Evolutionary conservation across 2,113 vertebrate species (phyloP).

Genomic region (Cyprinodon variegatus): DNA sequence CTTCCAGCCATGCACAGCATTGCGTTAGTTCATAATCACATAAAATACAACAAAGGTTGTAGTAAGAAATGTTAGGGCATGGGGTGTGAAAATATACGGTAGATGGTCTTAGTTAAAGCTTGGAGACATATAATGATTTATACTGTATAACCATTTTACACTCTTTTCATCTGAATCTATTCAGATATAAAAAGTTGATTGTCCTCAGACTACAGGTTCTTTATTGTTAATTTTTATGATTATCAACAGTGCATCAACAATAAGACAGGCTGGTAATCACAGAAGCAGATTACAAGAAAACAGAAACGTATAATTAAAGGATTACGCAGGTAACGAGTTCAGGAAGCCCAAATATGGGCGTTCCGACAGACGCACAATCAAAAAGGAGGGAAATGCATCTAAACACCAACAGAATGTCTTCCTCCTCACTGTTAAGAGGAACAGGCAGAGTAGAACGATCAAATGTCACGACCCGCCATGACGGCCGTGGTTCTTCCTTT

Average conservation of each 20-base stretch:
- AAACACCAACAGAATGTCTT: constrained; percentile 3
- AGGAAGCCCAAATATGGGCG: constrained; percentile 26
- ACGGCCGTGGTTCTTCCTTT: constrained; percentile 37
- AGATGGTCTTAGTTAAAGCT: too few relatives aligned
- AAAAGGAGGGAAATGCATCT: constrained; percentile 55
- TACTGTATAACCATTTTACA: too few relatives aligned
- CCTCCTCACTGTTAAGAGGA: constrained; percentile 24
- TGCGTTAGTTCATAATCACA: too few relatives aligned
- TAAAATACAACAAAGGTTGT: too few relatives aligned
- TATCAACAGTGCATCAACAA: background rate
- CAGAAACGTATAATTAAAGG: background rate
- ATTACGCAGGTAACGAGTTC: background rate
- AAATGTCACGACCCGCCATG: constrained; percentile 49
- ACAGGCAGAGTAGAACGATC: constrained; percentile 14
- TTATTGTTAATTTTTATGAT: background rate
- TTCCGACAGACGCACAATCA: background rate
- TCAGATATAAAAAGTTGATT: too few relatives aligned
- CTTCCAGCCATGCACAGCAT: background rate
- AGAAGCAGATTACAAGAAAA: constrained; percentile 4
- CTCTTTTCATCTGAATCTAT: too few relatives aligned
- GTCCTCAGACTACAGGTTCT: background rate
- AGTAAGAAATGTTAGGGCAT: too few relatives aligned
- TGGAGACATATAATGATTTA: too few relatives aligned
- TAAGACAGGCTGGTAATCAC: background rate
- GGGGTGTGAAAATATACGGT: too few relatives aligned